Evolutionary conservation across 2,888 invertebrate genomes (phyloP).

Genomic region (Plagodis dolabraria): DNA sequence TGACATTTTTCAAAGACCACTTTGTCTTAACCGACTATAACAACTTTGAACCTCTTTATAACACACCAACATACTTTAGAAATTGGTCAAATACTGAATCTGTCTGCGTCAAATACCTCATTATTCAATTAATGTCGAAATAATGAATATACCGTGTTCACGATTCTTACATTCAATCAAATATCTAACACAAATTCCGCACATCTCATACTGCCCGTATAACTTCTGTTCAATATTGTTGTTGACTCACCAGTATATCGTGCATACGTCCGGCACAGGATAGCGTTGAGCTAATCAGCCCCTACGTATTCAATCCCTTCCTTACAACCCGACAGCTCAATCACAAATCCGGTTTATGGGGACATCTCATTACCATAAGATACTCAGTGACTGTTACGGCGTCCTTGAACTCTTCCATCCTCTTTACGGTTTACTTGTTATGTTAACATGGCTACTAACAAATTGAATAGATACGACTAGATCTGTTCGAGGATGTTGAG

Average conservation of each 20-base stretch:
- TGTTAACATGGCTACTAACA: constrained; percentile 26
- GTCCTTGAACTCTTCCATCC: constrained; percentile 29
- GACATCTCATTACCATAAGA: constrained; percentile 36
- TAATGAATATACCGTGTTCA: too few species aligned
- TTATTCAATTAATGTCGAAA: too few species aligned
- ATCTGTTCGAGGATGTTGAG: too few species aligned
- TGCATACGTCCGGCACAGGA: neutral
- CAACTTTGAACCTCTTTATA: too few species aligned
- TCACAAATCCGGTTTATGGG: constrained; percentile 27
- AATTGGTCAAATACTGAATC: too few species aligned
- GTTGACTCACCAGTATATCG: neutral
- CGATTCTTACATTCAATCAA: too few species aligned
- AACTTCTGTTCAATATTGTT: neutral
- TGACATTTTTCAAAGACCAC: too few species aligned
- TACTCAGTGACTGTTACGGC: constrained; percentile 20
- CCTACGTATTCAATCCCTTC: constrained; percentile 27
- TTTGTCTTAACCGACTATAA: too few species aligned
- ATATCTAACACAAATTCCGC: too few species aligned
- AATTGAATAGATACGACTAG: constrained; percentile 4
- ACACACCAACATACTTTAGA: too few species aligned
- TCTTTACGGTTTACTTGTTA: constrained; percentile 24
- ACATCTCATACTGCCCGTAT: neutral
- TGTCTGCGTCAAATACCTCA: too few species aligned
- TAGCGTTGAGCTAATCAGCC: constrained; percentile 22
- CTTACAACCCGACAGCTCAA: constrained; percentile 23